phyloP scores from a whole-genome alignment of 2,113 vertebrate genomes.

The Sinocyclocheilus anshuiensis region DNA sequence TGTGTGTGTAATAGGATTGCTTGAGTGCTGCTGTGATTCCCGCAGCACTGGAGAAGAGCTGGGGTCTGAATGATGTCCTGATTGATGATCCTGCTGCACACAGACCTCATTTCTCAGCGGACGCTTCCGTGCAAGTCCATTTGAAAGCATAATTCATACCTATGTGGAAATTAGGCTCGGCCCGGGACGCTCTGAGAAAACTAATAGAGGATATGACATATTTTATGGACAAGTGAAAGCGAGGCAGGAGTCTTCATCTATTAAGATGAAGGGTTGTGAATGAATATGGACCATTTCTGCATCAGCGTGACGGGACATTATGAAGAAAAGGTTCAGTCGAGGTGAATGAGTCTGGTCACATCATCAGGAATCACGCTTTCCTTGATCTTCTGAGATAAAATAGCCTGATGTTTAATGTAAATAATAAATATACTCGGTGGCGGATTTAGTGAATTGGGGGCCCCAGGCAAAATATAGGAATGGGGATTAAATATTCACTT shows the following conservation, averaged over 20 bases:
- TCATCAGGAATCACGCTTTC: too few species aligned
- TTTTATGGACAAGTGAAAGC: slow-evolving; percentile 22
- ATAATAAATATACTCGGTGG: too few species aligned
- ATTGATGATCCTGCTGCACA: slow-evolving; percentile 49
- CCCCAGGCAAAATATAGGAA: too few species aligned
- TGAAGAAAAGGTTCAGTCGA: neutral
- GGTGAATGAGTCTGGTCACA: neutral
- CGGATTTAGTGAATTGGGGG: too few species aligned
- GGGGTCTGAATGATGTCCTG: slow-evolving; percentile 23
- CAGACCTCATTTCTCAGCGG: neutral
- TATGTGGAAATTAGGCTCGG: slow-evolving; percentile 45
- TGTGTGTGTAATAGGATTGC: neutral
- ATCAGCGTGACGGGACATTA: slow-evolving; percentile 12
- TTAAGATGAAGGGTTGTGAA: slow-evolving; percentile 24
- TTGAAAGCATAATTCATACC: slow-evolving; percentile 45
- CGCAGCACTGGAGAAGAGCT: too few species aligned
- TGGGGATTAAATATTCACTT: too few species aligned
- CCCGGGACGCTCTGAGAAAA: slow-evolving; percentile 7
- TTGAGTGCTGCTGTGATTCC: neutral
- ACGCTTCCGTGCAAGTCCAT: slow-evolving; percentile 34
- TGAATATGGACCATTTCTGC: slow-evolving; percentile 17
- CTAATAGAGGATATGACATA: slow-evolving; percentile 42
- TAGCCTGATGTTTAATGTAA: too few species aligned
- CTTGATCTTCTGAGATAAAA: too few species aligned
- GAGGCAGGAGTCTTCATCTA: slow-evolving; percentile 15